These are phyloP conservation scores for Jordanella pulchra DNA, from an alignment of 2,797 vertebrate species.

Conservation along the genomic window DNA sequence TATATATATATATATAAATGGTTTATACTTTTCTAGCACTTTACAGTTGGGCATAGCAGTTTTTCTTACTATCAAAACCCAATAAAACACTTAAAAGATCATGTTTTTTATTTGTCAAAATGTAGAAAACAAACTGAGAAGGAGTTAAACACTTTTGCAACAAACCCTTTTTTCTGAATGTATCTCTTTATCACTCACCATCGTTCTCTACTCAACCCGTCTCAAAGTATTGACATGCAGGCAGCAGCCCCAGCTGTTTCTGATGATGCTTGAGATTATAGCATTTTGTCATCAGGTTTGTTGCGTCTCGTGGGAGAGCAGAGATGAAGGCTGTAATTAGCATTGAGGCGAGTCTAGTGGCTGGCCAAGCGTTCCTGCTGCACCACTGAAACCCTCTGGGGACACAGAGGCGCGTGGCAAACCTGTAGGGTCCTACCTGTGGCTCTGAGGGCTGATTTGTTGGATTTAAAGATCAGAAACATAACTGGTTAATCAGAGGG, in stretches of 20 bases:
- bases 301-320: slow-evolving; percentile 53
- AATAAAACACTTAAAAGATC: not conserved
- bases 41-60: not conserved
- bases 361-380: slow-evolving; percentile 42
- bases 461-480: slow-evolving; percentile 5
- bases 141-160: not conserved
- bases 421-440: slow-evolving; percentile 69
- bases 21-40: not conserved
- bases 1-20: not conserved
- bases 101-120: not conserved
- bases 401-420: slow-evolving; percentile 62
- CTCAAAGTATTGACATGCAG: slow-evolving; percentile 51
- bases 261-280: slow-evolving; percentile 55
- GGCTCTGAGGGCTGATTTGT: slow-evolving; percentile 33
- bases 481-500: not conserved
- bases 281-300: slow-evolving; percentile 57
- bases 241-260: slow-evolving; percentile 67
- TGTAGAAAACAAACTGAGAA: not conserved
- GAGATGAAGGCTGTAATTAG: slow-evolving; percentile 74
- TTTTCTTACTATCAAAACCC: not conserved
- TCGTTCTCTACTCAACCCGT: slow-evolving; percentile 12
- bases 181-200: not conserved
- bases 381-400: slow-evolving; percentile 42
- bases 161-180: slow-evolving; percentile 23
- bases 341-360: slow-evolving; percentile 45